Evolutionary conservation across 2,113 vertebrate species (phyloP).

Genomic region (Mola mola): DNA sequence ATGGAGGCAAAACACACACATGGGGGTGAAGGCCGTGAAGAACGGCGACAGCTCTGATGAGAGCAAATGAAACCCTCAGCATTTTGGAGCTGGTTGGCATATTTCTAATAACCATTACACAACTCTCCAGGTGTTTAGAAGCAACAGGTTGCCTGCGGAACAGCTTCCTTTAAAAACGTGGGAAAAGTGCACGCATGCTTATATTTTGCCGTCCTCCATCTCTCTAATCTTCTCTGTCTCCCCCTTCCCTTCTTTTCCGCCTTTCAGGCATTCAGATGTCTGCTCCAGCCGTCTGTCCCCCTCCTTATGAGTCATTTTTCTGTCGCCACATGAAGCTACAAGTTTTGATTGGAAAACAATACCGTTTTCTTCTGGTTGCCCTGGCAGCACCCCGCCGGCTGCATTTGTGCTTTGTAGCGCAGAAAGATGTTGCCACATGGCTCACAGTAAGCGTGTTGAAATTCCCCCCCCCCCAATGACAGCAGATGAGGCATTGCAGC

Average conservation of each 20-base stretch:
- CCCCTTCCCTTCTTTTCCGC: constrained; percentile 20
- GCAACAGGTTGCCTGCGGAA: constrained; percentile 22
- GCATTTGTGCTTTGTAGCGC: constrained; percentile 27
- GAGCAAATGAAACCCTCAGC: constrained; percentile 40
- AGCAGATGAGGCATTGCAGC: constrained; percentile 13
- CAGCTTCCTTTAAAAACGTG: constrained; percentile 33
- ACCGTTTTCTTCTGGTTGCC: constrained; percentile 55
- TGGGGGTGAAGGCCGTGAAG: constrained; percentile 41
- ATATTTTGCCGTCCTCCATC: constrained; percentile 15
- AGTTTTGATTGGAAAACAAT: constrained; percentile 66
- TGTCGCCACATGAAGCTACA: constrained; percentile 57
- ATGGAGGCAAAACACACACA: constrained; percentile 69
- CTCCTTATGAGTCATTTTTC: constrained; percentile 50
- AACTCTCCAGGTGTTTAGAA: neutral
- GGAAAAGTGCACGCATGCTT: constrained; percentile 18
- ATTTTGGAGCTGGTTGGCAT: neutral
- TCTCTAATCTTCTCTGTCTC: constrained; percentile 12
- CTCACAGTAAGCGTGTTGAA: constrained; percentile 17
- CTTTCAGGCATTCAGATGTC: constrained; percentile 29
- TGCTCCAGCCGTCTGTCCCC: constrained; percentile 40
- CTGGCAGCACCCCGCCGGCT: constrained; percentile 33
- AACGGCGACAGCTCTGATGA: constrained; percentile 8
- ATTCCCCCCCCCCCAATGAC: constrained; percentile 8
- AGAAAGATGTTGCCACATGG: constrained; percentile 23
- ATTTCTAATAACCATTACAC: no score